phyloP scores from a whole-genome alignment of 1,140 invertebrate genomes.

The Macrosteles quadrilineatus region DNA sequence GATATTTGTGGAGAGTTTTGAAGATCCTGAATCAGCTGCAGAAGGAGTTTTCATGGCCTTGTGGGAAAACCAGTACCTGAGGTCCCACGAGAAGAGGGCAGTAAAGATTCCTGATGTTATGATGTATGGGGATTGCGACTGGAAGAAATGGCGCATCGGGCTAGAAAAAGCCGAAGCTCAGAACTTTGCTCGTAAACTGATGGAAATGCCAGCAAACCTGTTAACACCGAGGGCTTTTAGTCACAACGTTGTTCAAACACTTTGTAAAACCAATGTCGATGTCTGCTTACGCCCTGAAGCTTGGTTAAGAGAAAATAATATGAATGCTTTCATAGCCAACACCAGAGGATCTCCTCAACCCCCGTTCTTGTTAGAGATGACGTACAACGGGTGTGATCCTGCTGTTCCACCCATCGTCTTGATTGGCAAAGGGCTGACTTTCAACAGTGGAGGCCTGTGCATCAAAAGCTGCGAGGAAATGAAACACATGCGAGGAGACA shows the following conservation, averaged over 20 bases:
- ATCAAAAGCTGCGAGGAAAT: slow-evolving; percentile 60
- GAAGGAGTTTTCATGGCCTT: slow-evolving; percentile 67
- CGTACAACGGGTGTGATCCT: slow-evolving; percentile 48
- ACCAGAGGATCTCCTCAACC: slow-evolving; percentile 61
- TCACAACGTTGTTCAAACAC: slow-evolving; percentile 51
- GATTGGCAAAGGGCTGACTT: slow-evolving; percentile 62
- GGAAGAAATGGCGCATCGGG: slow-evolving; percentile 58
- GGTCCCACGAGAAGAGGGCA: slow-evolving; percentile 23
- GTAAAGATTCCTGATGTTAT: slow-evolving; percentile 35
- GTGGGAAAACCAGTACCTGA: slow-evolving; percentile 64
- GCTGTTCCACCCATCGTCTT: slow-evolving; percentile 50
- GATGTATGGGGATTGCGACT: slow-evolving; percentile 47
- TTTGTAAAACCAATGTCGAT: slow-evolving; percentile 52
- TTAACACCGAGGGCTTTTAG: slow-evolving; percentile 66
- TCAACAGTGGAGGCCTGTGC: slow-evolving; percentile 67
- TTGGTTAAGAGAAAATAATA: slow-evolving; percentile 62
- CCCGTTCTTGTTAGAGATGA: slow-evolving; percentile 54
- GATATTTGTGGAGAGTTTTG: slow-evolving; percentile 68
- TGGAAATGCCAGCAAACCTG: slow-evolving; percentile 64
- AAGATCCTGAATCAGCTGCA: slow-evolving; percentile 71
- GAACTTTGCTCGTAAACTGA: slow-evolving; percentile 61
- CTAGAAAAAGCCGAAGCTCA: slow-evolving; percentile 59
- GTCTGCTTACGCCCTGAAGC: slow-evolving; percentile 46
- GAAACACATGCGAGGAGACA: slow-evolving; percentile 64
- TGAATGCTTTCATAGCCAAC: slow-evolving; percentile 64